Conservation (phyloP, 2,797 vertebrate genomes). For the Knipowitschia caucasica region DNA sequence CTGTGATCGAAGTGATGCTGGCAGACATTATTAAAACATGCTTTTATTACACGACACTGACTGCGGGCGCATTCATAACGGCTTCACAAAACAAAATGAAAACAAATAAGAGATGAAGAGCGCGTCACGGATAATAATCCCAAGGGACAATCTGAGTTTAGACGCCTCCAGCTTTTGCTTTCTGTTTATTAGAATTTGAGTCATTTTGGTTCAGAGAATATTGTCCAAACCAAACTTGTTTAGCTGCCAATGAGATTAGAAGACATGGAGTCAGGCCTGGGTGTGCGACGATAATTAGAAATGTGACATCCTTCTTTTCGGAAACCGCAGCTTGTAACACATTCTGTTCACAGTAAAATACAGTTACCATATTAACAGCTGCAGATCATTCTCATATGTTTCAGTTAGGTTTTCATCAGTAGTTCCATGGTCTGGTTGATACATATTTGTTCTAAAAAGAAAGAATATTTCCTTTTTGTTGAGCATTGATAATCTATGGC, state of each 20-base stretch:
- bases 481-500: too few species aligned
- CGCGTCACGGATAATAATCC: constrained; percentile 20
- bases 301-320: too few species aligned
- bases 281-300: too few species aligned
- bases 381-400: too few species aligned
- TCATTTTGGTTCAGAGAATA: neutral
- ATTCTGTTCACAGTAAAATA: too few species aligned
- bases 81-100: constrained; percentile 39
- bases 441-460: too few species aligned
- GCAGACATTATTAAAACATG: constrained; percentile 53
- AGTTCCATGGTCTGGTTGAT: too few species aligned
- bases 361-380: too few species aligned
- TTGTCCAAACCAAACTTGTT: neutral
- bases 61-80: constrained; percentile 35
- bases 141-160: neutral
- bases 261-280: too few species aligned
- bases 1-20: constrained; percentile 39
- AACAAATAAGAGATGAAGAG: constrained; percentile 35
- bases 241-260: neutral
- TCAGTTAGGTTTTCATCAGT: too few species aligned
- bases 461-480: too few species aligned
- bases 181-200: neutral
- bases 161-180: neutral
- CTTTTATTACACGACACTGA: constrained; percentile 53
- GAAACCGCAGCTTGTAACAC: too few species aligned